Evolutionary conservation across 2,888 invertebrate genomes (phyloP).

Genomic region (Euplexia lucipara): DNA sequence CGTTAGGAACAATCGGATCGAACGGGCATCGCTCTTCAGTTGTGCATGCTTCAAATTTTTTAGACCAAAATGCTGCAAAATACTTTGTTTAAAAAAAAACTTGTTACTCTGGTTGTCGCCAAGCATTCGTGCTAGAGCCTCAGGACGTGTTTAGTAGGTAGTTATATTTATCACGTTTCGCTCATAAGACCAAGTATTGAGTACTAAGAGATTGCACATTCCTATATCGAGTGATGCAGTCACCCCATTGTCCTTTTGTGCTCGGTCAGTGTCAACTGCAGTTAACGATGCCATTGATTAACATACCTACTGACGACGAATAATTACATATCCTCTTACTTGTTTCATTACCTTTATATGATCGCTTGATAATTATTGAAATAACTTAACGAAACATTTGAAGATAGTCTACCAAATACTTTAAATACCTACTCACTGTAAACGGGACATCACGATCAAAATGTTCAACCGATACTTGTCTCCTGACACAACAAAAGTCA

Average conservation of each 20-base stretch:
- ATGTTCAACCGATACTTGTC: too few relatives aligned
- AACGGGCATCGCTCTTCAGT: too few relatives aligned
- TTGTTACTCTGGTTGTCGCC: too few relatives aligned
- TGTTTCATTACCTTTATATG: not conserved
- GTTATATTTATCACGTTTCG: conserved; percentile 20
- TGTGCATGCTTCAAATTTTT: too few relatives aligned
- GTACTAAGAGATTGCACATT: conserved; percentile 36
- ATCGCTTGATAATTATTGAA: not conserved
- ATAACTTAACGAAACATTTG: not conserved
- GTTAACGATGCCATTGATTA: conserved; percentile 16
- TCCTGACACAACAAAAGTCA: too few relatives aligned
- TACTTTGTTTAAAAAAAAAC: too few relatives aligned
- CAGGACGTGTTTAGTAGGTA: conserved; percentile 7
- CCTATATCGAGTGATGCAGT: conserved; percentile 47
- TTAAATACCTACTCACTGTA: too few relatives aligned
- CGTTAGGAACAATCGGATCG: too few relatives aligned
- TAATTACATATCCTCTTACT: not conserved
- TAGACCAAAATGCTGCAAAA: too few relatives aligned
- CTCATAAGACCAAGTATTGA: not conserved
- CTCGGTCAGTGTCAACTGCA: conserved; percentile 22
- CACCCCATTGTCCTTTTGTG: conserved; percentile 46
- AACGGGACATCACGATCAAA: too few relatives aligned
- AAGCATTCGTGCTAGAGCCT: too few relatives aligned
- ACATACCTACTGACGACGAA: not conserved
- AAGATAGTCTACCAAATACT: not conserved